Evolutionary conservation across 2,113 vertebrate species (phyloP).

Genomic region (Speoplatyrhinus poulsoni): DNA sequence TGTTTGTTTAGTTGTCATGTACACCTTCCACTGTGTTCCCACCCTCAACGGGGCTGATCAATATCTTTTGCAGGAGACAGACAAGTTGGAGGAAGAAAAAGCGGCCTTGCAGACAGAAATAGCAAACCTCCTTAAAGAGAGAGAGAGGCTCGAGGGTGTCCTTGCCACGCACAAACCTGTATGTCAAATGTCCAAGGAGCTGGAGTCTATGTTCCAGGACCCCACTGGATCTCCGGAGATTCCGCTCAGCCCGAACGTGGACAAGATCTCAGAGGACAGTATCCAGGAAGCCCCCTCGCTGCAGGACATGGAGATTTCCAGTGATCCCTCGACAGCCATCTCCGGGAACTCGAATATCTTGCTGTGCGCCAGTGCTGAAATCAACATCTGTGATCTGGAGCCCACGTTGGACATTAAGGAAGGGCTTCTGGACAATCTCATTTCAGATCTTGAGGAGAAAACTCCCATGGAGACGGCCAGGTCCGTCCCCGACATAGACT

Average conservation of each 20-base stretch:
- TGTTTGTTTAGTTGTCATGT: slow-evolving; percentile 51
- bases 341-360: slow-evolving; percentile 81
- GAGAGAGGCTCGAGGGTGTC: slow-evolving; percentile 92
- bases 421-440: slow-evolving; percentile 87
- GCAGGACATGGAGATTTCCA: slow-evolving; percentile 72
- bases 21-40: slow-evolving; percentile 37
- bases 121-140: slow-evolving; percentile 92
- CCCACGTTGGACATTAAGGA: slow-evolving; percentile 86
- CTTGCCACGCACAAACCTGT: slow-evolving; percentile 88
- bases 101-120: slow-evolving; percentile 89
- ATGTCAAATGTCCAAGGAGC: slow-evolving; percentile 90
- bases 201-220: slow-evolving; percentile 86
- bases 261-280: slow-evolving; percentile 69
- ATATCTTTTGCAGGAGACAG: slow-evolving; percentile 85
- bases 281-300: slow-evolving; percentile 67
- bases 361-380: slow-evolving; percentile 78
- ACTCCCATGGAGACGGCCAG: slow-evolving; percentile 85
- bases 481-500: slow-evolving; percentile 94
- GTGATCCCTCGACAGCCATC: slow-evolving; percentile 77
- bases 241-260: slow-evolving; percentile 68
- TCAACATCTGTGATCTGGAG: slow-evolving; percentile 77
- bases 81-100: slow-evolving; percentile 92
- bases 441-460: slow-evolving; percentile 78
- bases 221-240: slow-evolving; percentile 78
- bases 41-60: slow-evolving; percentile 38